Evolutionary conservation across 2,888 invertebrate genomes (phyloP), one percentile per base, ranked within the genome.

Genomic region (Caenorhabditis panamensis): DNA sequence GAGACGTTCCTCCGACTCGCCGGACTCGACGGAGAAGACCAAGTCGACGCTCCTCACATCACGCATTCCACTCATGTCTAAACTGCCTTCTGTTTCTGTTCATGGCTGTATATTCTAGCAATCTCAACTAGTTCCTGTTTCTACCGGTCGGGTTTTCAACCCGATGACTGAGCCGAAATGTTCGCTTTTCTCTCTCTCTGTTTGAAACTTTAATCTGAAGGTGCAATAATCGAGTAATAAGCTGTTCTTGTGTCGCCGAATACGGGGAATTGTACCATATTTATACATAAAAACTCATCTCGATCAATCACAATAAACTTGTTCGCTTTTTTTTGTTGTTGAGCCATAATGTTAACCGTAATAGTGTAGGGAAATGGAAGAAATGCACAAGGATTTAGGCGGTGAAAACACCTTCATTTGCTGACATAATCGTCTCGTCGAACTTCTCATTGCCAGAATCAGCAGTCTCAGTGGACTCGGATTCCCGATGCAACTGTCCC

Each of bases 341-440:
- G 53, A 26, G 53, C 18, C 28, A 47, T 28, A 56, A 72, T 54
- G 44, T 51, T 64, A 72, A 72, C 72, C 72, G 72, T 72, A 72
- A 37, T 24, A 9, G 16, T 16, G 62, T 31, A 28, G 36, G 62
- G 71, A 64, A 72, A 72, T 72, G 72, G 64, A 49, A 49, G 49
- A 72, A 63, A 64, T 72, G 64, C 63, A 72, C 64, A 11, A 20
- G 20, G 2, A 18, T 26, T 59, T 16, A 73, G 6, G 64, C 63
- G 5, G 73, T 28, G 51, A 73, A 73, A 1, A 73, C 73, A 31
- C 64, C 73, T 41, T 56, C 73, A 44, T 79, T 67, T 1, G 72
- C 79, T 18, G 72, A 56, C 79, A 79, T 79, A 22, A 79, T 79
- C n/a, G 72, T 37, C 41, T 79, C 79, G 44, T 79, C 79, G 53